Evolutionary conservation across 1,140 invertebrate genomes (phyloP).

Genomic region (Drosophila repletoides): DNA sequence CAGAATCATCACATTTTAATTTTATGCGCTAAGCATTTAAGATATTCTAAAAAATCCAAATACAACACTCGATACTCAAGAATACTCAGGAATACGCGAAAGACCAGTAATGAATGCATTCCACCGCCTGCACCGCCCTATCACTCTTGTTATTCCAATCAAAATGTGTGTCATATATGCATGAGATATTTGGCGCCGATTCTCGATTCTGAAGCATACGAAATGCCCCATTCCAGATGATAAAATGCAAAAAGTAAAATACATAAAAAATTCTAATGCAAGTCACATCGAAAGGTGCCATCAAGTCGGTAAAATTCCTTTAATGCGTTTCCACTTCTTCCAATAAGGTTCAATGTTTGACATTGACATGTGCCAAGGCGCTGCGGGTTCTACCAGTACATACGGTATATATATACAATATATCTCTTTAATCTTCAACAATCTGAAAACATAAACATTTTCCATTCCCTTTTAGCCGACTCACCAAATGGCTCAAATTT

Average conservation of each 20-base stretch:
- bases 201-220: slow-evolving; percentile 42
- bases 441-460: slow-evolving; percentile 2
- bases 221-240: slow-evolving; percentile 20
- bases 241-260: slow-evolving; percentile 33
- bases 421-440: not conserved
- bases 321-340: slow-evolving; percentile 54
- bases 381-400: not conserved
- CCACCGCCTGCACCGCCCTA: slow-evolving; percentile 51
- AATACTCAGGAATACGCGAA: not conserved
- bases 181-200: slow-evolving; percentile 69
- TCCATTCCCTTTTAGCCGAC: not conserved
- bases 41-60: slow-evolving; percentile 52
- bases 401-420: no score
- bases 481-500: slow-evolving; percentile 42
- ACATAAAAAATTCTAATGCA: slow-evolving; percentile 63
- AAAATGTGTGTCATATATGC: slow-evolving; percentile 70
- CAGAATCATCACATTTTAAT: slow-evolving; percentile 11
- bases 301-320: slow-evolving; percentile 71
- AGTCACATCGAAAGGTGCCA: slow-evolving; percentile 63
- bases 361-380: slow-evolving; percentile 72
- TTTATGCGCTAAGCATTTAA: slow-evolving; percentile 52
- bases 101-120: slow-evolving; percentile 61
- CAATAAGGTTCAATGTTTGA: slow-evolving; percentile 63
- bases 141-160: slow-evolving; percentile 8
- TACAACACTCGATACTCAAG: not conserved